Conservation (phyloP, 92 coral and sea anemone genomes). For the Siderastrea siderea region DNA sequence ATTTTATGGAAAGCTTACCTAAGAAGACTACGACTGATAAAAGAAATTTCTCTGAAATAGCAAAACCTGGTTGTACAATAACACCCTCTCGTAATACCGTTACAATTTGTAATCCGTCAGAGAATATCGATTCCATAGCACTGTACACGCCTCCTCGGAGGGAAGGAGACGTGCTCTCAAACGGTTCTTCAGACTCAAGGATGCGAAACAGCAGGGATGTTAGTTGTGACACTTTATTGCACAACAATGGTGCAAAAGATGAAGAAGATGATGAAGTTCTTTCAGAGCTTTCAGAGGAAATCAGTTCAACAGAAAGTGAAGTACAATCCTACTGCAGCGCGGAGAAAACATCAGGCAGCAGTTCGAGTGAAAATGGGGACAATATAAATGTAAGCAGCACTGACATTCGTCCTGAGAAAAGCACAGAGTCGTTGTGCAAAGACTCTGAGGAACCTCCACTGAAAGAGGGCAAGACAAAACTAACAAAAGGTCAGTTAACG, state of each 20-base stretch:
- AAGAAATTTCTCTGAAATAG: neutral
- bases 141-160: neutral
- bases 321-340: neutral
- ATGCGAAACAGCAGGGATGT: neutral
- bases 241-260: slow-evolving; percentile 3
- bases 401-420: neutral
- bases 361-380: neutral
- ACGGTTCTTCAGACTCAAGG: neutral
- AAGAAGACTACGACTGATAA: neutral
- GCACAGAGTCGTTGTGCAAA: neutral
- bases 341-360: neutral
- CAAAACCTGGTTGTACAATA: neutral
- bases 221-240: neutral
- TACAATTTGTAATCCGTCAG: neutral
- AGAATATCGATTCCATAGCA: neutral
- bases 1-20: neutral
- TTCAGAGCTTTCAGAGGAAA: slow-evolving; percentile 10
- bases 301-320: neutral
- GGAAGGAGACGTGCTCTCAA: neutral
- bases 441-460: neutral
- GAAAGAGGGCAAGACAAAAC: too few species aligned
- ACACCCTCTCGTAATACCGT: neutral
- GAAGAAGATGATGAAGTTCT: neutral
- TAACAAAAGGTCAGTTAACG: neutral
- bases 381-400: neutral